Evolutionary conservation across 2,113 vertebrate genomes (phyloP), one percentile per base, ranked within the genome.

Genomic region (Scolopax mira): DNA sequence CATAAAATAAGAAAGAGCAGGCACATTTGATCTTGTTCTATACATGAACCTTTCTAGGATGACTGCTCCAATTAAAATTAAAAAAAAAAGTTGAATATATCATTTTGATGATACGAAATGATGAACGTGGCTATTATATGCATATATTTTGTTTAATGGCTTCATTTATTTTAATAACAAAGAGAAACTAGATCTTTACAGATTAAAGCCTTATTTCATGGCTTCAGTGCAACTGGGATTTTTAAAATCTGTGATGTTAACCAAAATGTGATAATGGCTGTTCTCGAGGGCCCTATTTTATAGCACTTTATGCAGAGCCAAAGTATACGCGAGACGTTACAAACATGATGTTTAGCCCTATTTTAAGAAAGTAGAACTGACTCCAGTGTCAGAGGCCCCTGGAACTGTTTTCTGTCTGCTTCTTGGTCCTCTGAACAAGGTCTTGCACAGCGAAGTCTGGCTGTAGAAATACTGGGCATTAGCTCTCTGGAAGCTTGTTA

Each of bases 101-200:
- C 69, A 93, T 97, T 97, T 93, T 96, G 97, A 97, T 96, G 88
- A 97, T 90, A 88, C 6, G 17, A 97, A 96, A 96, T 96, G 25
- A 97, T 86, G 91, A 97, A 96, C 91, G 95, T 65, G 44, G 95
- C 91, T 94, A 97, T 96, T 94, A 95, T 69, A 97, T 88, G 96
- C 94, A 97, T 96, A 96, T 97, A 97, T 97, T 97, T 98, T 97
- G 91, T 95, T 97, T 97, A 97, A 98, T 94, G 94, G 91, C 94
- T 98, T 97, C 94, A 96, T 98, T 97, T 98, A 97, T 97, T 98
- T 98, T 98, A 98, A 97, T 98, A 98, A 98, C 96, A 98, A 98
- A 98, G 97, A 92, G 94, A 96, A 98, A 97, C 90, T 84, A 96
- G 96, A 97, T 97, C 92, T 98, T 97, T 96, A 98, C 95, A 98